phyloP scores from a whole-genome alignment of 2,113 vertebrate genomes.

The Anolis sagrei region DNA sequence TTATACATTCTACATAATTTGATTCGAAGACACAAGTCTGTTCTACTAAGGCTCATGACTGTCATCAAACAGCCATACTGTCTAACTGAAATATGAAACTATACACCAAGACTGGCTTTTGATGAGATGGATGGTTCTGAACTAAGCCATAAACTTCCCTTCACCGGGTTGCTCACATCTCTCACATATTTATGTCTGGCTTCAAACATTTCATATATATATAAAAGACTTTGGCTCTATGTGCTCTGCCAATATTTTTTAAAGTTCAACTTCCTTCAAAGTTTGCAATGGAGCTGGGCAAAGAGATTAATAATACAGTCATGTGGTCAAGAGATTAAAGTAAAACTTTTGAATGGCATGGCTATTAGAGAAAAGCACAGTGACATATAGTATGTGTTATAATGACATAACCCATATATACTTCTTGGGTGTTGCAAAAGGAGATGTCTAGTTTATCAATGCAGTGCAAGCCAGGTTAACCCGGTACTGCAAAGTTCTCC shows the following conservation, averaged over 20 bases:
- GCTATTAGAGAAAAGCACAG: too few relatives aligned
- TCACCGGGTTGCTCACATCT: slow-evolving; percentile 58
- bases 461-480: too few relatives aligned
- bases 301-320: background rate
- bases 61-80: slow-evolving; percentile 36
- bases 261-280: slow-evolving; percentile 37
- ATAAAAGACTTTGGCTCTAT: slow-evolving; percentile 50
- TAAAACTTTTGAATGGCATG: background rate
- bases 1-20: slow-evolving; percentile 7
- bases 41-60: slow-evolving; percentile 15
- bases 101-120: slow-evolving; percentile 45
- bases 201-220: slow-evolving; percentile 65
- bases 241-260: slow-evolving; percentile 53
- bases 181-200: slow-evolving; percentile 66
- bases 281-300: slow-evolving; percentile 15
- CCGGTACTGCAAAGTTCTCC: too few relatives aligned
- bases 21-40: slow-evolving; percentile 10
- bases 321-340: background rate
- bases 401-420: too few relatives aligned
- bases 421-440: too few relatives aligned
- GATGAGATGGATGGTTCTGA: slow-evolving; percentile 63
- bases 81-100: slow-evolving; percentile 61
- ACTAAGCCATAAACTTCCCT: slow-evolving; percentile 64
- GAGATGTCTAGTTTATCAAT: too few relatives aligned
- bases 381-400: too few relatives aligned